Base-by-base conservation (phyloP, 2,113 vertebrate genomes). In the Rhineura floridana region DNA sequence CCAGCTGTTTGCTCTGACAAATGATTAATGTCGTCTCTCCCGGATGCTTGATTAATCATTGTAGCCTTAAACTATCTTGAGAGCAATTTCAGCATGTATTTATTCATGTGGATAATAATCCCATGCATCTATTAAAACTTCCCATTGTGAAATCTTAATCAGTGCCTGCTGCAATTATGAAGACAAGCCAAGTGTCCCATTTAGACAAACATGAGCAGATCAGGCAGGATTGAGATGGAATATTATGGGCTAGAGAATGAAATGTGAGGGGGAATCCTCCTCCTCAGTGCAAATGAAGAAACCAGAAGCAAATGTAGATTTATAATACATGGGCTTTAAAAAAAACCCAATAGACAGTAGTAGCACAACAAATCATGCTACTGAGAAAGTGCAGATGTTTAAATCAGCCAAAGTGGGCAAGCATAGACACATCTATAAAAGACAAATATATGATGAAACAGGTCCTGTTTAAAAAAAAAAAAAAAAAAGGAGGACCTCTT, bases 11-110 rank as follows among this genome's bases (percentile, higher is more conserved):
- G 30, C 81, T 89, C 55, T 91, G 81, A 85, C 55, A 93, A 88
- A 92, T 90, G 87, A 94, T 90, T 86, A 92, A 92, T 91, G 85
- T 28, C 88, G 91, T 87, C 84, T 93, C 59, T 89, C 76, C 73
- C 89, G 36, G 42, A 91, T 91, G 42, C 52, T 91, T 90, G 63
- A 90, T 92, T 93, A 94, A 91, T 89, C 91, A 94, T 86, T 6
- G 2, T 78, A 88, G 85, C 59, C 33, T 52, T 85, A 86, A 92
- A 85, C 88, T 83, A 90, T 92, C 82, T 69, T 83, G 85, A 92
- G 88, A 72, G 85, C 89, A 91, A 89, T 89, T 59, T 44, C 15
- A 91, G 73, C 91, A 80, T 88, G 44, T 93, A 77, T 89, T 82
- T n/a, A 90, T 86, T 10, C 12, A 33, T 52, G 5, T 77, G 62